A percentile compares a stretch with the other conserved stretches of the same genome.
phyloP scores from a whole-genome alignment of 1,140 invertebrate species.

The Cyphomyrmex costatus region DNA sequence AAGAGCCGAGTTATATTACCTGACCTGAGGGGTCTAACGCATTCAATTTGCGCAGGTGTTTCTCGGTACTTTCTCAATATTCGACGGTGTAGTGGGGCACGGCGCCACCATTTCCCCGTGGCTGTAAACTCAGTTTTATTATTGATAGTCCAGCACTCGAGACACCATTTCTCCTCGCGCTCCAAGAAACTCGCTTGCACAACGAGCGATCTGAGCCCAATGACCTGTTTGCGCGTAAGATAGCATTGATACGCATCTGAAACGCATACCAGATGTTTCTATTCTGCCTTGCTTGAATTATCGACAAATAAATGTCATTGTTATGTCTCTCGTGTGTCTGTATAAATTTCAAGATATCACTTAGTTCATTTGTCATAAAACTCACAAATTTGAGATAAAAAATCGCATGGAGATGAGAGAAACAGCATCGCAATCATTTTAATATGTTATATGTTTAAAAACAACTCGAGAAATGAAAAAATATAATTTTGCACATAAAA shows the following conservation, averaged over 20 bases:
- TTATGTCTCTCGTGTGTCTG: not conserved
- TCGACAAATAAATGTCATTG: constrained; percentile 10
- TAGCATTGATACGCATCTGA: not conserved
- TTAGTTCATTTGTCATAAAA: not conserved
- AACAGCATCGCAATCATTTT: not conserved
- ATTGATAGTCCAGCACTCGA: constrained; percentile 67
- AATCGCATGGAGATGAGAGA: not conserved
- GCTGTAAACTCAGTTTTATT: constrained; percentile 74
- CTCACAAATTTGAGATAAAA: not conserved
- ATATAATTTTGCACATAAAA: not conserved
- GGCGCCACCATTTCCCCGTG: constrained; percentile 34
- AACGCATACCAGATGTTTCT: not conserved
- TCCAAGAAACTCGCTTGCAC: not conserved
- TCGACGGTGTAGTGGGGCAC: constrained; percentile 23
- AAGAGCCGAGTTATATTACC: constrained; percentile 56
- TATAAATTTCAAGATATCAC: not conserved
- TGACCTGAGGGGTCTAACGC: constrained; percentile 56
- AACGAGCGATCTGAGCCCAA: constrained; percentile 10
- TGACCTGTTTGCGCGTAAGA: constrained; percentile 12
- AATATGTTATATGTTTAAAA: not conserved
- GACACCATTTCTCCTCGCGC: constrained; percentile 35
- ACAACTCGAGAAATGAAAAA: not conserved
- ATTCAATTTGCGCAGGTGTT: constrained; percentile 76
- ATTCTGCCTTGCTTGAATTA: constrained; percentile 20
- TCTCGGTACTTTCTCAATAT: constrained; percentile 71